Conservation (phyloP, 2,113 vertebrate species). For the Brachionichthys hirsutus region DNA sequence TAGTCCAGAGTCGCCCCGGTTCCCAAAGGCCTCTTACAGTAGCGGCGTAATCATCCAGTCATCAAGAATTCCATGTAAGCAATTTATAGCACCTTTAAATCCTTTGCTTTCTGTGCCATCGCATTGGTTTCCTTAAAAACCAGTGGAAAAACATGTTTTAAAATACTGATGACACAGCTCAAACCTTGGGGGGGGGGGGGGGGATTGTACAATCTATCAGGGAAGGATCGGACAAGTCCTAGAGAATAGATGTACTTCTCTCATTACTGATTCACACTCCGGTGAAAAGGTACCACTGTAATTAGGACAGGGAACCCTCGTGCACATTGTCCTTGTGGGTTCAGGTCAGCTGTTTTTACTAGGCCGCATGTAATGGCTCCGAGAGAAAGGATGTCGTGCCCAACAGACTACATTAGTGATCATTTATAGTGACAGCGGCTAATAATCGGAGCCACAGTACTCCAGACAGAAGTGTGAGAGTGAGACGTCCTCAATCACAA, state of each 20-base stretch:
- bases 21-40: constrained; percentile 33
- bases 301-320: constrained; percentile 59
- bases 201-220: too few relatives aligned
- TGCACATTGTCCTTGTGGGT: constrained; percentile 37
- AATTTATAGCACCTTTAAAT: constrained; percentile 15
- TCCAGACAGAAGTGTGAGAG: not conserved
- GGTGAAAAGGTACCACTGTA: constrained; percentile 40
- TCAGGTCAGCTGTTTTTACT: constrained; percentile 69
- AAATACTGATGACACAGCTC: too few relatives aligned
- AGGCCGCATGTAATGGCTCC: constrained; percentile 46
- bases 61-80: constrained; percentile 13
- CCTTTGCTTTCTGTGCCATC: not conserved
- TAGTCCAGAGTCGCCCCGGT: constrained; percentile 44
- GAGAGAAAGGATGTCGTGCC: constrained; percentile 6
- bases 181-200: too few relatives aligned
- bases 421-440: not conserved
- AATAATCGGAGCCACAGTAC: not conserved
- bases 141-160: too few relatives aligned
- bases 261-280: constrained; percentile 24
- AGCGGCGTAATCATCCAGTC: constrained; percentile 22
- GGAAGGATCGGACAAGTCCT: not conserved
- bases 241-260: constrained; percentile 4
- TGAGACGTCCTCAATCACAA: not conserved
- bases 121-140: not conserved
- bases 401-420: constrained; percentile 1